Conservation (phyloP, 1,140 invertebrate genomes). For the Maconellicoccus hirsutus region DNA sequence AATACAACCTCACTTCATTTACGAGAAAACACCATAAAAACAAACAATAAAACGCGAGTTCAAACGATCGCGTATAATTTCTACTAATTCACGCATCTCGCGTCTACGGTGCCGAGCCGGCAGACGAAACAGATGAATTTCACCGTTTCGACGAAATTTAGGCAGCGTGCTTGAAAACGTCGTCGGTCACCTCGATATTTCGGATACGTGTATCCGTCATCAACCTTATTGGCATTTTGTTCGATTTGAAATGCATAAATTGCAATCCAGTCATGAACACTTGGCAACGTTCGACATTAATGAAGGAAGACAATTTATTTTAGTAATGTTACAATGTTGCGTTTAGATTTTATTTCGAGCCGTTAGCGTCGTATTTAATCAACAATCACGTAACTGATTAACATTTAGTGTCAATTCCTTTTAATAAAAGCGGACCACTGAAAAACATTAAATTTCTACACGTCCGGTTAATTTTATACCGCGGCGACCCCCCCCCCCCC, state of each 20-base stretch:
- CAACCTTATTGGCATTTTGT: not conserved
- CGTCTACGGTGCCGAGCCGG: too few relatives aligned
- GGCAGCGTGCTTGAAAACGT: too few relatives aligned
- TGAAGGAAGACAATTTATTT: not conserved
- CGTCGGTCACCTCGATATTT: too few relatives aligned
- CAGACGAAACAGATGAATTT: too few relatives aligned
- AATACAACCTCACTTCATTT: too few relatives aligned
- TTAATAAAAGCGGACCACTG: not conserved
- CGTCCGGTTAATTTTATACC: not conserved
- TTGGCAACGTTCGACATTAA: not conserved
- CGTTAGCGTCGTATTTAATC: not conserved
- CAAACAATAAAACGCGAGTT: too few relatives aligned
- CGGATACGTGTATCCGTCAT: not conserved
- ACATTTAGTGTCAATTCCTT: conserved; percentile 5
- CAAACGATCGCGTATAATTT: too few relatives aligned
- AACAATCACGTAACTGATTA: conserved; percentile 9
- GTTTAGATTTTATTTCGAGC: not conserved
- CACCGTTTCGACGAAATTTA: too few relatives aligned
- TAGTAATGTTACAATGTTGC: not conserved
- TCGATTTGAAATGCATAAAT: not conserved
- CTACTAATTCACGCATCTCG: too few relatives aligned
- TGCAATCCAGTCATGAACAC: not conserved
- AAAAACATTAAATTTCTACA: not conserved
- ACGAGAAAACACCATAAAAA: too few relatives aligned
- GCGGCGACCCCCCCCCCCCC: too few relatives aligned